These are phyloP conservation scores for Epinephelus malabaricus DNA, from an alignment of 2,797 vertebrate species.

Conservation along the genomic window DNA sequence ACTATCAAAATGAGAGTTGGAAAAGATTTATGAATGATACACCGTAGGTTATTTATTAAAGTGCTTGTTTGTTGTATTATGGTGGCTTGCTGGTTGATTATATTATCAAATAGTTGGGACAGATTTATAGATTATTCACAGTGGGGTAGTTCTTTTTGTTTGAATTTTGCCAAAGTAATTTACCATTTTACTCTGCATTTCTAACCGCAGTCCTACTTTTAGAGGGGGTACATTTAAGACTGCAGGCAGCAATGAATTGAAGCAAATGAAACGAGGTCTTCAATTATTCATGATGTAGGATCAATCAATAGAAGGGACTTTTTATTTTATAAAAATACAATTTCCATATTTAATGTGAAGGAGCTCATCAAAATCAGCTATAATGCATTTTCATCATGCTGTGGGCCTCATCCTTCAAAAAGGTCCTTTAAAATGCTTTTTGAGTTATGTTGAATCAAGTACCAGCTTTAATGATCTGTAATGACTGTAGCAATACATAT, in stretches of 20 bases:
- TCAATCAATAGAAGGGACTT: neutral
- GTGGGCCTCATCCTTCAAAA: neutral
- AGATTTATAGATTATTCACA: slow-evolving; percentile 26
- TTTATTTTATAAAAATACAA: neutral
- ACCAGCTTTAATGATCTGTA: no score
- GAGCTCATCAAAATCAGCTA: neutral
- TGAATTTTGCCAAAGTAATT: no score
- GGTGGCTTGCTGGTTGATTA: slow-evolving; percentile 14
- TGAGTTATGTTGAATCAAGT: neutral
- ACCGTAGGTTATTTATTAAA: neutral
- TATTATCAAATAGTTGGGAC: slow-evolving; percentile 15
- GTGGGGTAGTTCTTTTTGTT: neutral
- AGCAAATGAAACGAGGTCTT: neutral
- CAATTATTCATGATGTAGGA: slow-evolving; percentile 1
- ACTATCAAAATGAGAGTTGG: slow-evolving; percentile 23
- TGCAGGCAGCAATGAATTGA: neutral
- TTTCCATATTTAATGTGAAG: slow-evolving; percentile 7
- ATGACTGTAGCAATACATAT: neutral
- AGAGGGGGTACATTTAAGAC: neutral
- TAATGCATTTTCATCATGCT: neutral
- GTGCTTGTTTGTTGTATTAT: slow-evolving; percentile 6
- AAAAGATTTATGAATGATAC: slow-evolving; percentile 38
- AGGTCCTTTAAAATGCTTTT: neutral
- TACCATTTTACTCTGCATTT: neutral
- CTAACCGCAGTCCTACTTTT: neutral